These are phyloP conservation scores for Theodoxus fluviatilis DNA, from an alignment of 2,888 invertebrate genomes.

Conservation along the genomic window DNA sequence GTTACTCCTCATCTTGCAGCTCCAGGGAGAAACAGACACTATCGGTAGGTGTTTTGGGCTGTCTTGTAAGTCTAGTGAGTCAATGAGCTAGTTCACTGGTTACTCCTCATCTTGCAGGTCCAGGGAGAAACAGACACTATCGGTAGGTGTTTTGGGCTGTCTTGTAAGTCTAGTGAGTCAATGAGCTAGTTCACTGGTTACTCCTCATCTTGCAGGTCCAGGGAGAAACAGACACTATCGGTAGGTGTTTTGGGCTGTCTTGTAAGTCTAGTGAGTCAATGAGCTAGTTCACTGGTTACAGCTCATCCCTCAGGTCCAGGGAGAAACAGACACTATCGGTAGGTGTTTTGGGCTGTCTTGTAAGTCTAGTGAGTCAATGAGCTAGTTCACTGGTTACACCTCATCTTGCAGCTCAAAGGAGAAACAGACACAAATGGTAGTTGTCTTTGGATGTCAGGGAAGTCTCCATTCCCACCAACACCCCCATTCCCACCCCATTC, in stretches of 20 bases:
- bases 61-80: too few species aligned
- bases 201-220: conserved; percentile 90
- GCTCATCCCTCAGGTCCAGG: conserved; percentile 89
- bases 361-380: too few species aligned
- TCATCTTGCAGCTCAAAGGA: conserved; percentile 88
- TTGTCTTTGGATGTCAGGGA: conserved; percentile 27
- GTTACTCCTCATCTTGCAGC: conserved; percentile 86
- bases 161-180: too few species aligned
- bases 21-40: conserved; percentile 95
- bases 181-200: too few species aligned
- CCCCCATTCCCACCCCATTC: too few species aligned
- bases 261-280: too few species aligned
- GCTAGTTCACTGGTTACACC: too few species aligned
- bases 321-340: conserved; percentile 96
- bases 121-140: conserved; percentile 97
- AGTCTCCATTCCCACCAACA: too few species aligned
- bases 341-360: conserved; percentile 39
- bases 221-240: conserved; percentile 95
- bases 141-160: conserved; percentile 70
- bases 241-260: conserved; percentile 67
- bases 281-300: too few species aligned
- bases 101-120: conserved; percentile 86
- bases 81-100: too few species aligned
- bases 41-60: conserved; percentile 75
- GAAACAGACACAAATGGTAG: conserved; percentile 95